Base-by-base conservation (phyloP, 2,113 vertebrate species). In the Anhinga rufa region DNA sequence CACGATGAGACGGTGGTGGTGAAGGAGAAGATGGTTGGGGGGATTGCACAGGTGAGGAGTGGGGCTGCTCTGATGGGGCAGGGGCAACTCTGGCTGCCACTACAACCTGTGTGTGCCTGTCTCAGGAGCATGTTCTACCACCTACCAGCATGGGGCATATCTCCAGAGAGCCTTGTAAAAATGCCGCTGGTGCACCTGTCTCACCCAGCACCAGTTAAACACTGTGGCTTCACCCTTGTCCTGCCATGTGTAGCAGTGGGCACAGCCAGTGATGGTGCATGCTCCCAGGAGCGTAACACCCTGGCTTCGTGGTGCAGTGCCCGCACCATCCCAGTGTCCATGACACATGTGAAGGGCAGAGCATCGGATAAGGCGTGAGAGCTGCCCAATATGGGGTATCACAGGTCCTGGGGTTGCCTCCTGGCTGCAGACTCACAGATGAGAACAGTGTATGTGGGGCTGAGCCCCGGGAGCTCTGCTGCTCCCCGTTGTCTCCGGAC, bases 21-120 rank as follows among this genome's bases (percentile, higher is more conserved):
- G 85, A 99, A 99, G 98, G 99, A 99, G 93, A 99, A 98, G 98
- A 99, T 99, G 99, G 99, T 99, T 0, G 99, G 99, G 40, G 99
- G 99, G 25, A 99, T 99, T 54, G 99, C 99, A 95, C 99, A 99
- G 99, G 99, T 99, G 95, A 98, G 98, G 81, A 90, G 31, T 1
- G 2, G 17, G 38, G 15, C 51, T 4, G 4, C 36, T 31, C 5
- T 58, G 15, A 7, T 18, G 19, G 17, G 10, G 29, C n/a, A 14
- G 29, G 22, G 46, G 16, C 3, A 4, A 28, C 44, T 75, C 24
- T 44, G n/a, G 21, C 48, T 84, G 52, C 22, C 25, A 20, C 57
- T 44, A 25, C 34, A 68, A 18, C 44, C 46, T 61, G 14, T 31
- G 21, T 34, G 29, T 58, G 52, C 40, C 5, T 4, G 13, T 66